Percentiles rank a stretch among this genome's conserved stretches.
Conservation (phyloP, 2,797 vertebrate species). For the Melanotaenia maccullochi region DNA sequence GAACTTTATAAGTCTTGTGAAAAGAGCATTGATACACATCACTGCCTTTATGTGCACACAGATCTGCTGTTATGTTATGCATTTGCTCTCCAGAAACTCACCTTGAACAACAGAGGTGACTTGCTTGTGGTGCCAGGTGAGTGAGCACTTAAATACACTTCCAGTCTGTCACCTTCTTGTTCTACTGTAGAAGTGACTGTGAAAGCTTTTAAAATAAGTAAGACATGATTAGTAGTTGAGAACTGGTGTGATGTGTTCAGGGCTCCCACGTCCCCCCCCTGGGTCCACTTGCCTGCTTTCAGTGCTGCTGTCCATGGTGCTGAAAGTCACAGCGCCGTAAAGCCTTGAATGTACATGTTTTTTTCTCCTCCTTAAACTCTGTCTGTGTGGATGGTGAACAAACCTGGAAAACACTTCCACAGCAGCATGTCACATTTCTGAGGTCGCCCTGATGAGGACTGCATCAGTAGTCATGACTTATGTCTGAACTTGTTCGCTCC, state of each 20-base stretch:
- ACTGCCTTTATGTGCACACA: not conserved
- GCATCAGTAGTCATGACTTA: constrained; percentile 33
- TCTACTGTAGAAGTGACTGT: constrained; percentile 3
- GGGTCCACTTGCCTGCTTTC: constrained; percentile 19
- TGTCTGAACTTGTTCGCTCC: constrained; percentile 33
- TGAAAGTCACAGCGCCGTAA: constrained; percentile 40
- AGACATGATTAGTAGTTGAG: constrained; percentile 10
- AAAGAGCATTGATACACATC: not conserved
- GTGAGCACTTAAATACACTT: constrained; percentile 18
- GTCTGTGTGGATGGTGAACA: not conserved
- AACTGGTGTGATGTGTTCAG: constrained; percentile 12
- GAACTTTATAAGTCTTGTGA: no score
- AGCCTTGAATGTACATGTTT: constrained; percentile 15
- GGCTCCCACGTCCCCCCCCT: constrained; percentile 13
- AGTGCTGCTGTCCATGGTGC: constrained; percentile 39
- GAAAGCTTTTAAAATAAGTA: constrained; percentile 19
- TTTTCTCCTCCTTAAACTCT: not conserved
- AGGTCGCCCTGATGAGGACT: constrained; percentile 42
- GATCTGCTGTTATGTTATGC: not conserved
- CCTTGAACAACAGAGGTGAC: not conserved
- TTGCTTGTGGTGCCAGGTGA: constrained; percentile 11
- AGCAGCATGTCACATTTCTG: constrained; percentile 4
- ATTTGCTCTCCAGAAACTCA: not conserved
- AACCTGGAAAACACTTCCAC: not conserved
- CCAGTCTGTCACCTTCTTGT: constrained; percentile 18